phyloP scores from a whole-genome alignment of 2,797 vertebrate species.

The Myioborus miniatus region DNA sequence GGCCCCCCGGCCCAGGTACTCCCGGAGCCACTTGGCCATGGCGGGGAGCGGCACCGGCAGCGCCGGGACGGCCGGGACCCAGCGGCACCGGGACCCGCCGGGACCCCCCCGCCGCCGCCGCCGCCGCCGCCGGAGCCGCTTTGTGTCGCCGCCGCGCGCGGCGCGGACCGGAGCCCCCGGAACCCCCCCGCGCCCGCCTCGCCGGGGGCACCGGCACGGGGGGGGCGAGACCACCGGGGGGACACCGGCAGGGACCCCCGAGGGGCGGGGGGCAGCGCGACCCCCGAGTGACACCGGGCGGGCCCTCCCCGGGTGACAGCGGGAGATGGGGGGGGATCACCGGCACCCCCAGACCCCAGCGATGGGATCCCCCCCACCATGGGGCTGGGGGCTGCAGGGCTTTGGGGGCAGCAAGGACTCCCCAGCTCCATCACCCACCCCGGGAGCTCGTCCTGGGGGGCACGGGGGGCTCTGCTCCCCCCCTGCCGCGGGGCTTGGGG shows the following conservation, averaged over 20 bases:
- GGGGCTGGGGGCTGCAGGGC: neutral
- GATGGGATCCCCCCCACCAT: too few relatives aligned
- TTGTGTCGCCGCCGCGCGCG: neutral
- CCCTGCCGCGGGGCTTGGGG: neutral
- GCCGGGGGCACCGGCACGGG: neutral
- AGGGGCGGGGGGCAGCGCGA: too few relatives aligned
- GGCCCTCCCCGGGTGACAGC: too few relatives aligned
- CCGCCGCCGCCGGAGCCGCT: neutral
- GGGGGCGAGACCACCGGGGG: neutral
- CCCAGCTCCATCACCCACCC: too few relatives aligned
- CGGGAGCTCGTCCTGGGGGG: accelerated
- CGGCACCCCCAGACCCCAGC: neutral
- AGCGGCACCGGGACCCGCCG: neutral
- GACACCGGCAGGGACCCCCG: neutral
- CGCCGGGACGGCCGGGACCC: neutral
- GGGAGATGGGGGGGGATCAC: neutral
- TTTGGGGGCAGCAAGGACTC: neutral
- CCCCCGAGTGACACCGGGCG: too few relatives aligned
- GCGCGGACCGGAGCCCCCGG: neutral
- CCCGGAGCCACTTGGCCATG: constrained; percentile 30
- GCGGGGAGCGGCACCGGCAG: neutral
- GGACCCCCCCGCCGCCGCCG: neutral
- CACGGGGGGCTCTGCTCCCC: neutral
- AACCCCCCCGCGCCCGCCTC: constrained; percentile 64
- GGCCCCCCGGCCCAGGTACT: constrained; percentile 9